phyloP scores from a whole-genome alignment of 2,113 vertebrate genomes.

The Panurus biarmicus region DNA sequence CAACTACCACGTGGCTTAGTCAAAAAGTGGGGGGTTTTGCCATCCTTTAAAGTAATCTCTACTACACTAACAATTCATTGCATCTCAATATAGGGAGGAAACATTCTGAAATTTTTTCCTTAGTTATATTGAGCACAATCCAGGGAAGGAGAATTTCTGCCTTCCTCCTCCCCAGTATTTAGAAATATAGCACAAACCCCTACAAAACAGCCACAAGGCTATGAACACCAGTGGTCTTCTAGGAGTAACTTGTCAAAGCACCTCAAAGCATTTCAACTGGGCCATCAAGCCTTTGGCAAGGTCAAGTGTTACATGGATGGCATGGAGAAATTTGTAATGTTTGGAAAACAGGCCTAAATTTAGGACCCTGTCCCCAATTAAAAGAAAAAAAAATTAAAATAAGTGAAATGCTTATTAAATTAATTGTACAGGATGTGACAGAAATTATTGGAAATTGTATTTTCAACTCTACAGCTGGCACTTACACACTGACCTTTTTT shows the following conservation, averaged over 20 bases:
- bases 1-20: neutral
- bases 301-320: neutral
- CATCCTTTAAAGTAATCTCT: neutral
- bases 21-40: fast-evolving
- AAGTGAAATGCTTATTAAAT: neutral
- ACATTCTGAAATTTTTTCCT: neutral
- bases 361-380: fast-evolving
- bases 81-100: neutral
- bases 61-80: neutral
- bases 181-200: neutral
- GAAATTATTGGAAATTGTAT: neutral
- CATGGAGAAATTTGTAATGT: neutral
- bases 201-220: neutral
- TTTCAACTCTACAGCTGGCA: neutral
- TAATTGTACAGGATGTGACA: neutral
- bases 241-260: neutral
- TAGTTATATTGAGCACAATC: neutral
- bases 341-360: neutral
- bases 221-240: neutral
- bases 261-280: neutral
- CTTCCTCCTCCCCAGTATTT: neutral
- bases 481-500: neutral
- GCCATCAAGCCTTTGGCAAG: neutral
- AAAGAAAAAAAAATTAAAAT: neutral
- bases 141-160: neutral